phyloP scores from a whole-genome alignment of 2,113 vertebrate genomes.

The Vireo altiloquus region DNA sequence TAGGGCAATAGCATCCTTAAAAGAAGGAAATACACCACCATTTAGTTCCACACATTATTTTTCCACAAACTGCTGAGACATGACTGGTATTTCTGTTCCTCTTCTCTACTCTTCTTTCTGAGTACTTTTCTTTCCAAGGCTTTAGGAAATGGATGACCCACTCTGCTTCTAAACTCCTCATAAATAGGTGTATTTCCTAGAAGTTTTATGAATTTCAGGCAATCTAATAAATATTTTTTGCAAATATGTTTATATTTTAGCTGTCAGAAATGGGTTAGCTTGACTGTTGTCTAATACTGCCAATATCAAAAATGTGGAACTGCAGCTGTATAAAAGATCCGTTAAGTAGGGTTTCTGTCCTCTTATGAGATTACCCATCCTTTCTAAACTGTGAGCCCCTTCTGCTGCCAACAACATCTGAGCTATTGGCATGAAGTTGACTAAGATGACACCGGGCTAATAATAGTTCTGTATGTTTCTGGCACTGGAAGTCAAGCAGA shows the following conservation, averaged over 20 bases:
- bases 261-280: background rate
- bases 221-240: background rate
- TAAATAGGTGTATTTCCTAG: background rate
- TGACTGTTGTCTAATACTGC: background rate
- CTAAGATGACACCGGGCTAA: background rate
- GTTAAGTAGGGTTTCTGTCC: background rate
- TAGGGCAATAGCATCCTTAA: background rate
- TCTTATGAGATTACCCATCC: background rate
- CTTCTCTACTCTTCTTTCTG: background rate
- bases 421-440: background rate
- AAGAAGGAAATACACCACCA: background rate
- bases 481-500: background rate
- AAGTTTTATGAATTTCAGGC: background rate
- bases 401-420: background rate
- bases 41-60: background rate
- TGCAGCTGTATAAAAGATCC: background rate
- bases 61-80: background rate
- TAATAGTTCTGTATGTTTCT: background rate
- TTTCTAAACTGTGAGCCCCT: background rate
- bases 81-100: background rate
- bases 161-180: background rate
- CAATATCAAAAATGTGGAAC: background rate
- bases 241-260: background rate
- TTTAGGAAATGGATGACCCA: background rate
- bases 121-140: background rate